Evolutionary conservation across 1,140 invertebrate genomes (phyloP).

Genomic region (Bathynomus jamesi): DNA sequence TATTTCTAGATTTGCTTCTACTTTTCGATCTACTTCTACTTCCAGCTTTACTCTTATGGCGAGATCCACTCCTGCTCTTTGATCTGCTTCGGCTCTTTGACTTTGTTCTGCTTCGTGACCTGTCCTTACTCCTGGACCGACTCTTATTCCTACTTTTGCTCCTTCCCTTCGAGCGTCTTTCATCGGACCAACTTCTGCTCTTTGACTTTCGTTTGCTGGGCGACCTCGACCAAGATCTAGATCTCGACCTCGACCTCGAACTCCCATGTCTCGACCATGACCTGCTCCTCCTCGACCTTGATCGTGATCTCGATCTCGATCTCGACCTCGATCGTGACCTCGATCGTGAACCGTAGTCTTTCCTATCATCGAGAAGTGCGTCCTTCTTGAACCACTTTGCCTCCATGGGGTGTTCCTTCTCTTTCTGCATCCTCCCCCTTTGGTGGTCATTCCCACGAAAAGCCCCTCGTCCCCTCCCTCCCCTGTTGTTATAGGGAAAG

Average conservation of each 20-base stretch:
- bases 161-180: neutral
- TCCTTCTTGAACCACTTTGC: neutral
- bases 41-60: neutral
- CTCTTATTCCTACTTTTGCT: neutral
- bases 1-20: neutral
- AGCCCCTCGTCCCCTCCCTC: neutral
- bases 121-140: neutral
- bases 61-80: neutral
- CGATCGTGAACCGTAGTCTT: neutral
- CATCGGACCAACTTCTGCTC: neutral
- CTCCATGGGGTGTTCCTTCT: neutral
- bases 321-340: neutral
- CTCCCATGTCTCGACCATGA: conserved; percentile 4
- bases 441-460: neutral
- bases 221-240: conserved; percentile 11
- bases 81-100: neutral
- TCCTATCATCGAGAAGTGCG: neutral
- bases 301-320: neutral
- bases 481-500: neutral
- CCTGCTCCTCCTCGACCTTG: neutral
- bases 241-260: conserved; percentile 10
- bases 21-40: neutral
- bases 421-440: neutral
- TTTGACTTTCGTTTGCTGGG: neutral
- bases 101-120: neutral